Conservation (phyloP, 2,888 invertebrate genomes). For the Tetropium fuscum region DNA sequence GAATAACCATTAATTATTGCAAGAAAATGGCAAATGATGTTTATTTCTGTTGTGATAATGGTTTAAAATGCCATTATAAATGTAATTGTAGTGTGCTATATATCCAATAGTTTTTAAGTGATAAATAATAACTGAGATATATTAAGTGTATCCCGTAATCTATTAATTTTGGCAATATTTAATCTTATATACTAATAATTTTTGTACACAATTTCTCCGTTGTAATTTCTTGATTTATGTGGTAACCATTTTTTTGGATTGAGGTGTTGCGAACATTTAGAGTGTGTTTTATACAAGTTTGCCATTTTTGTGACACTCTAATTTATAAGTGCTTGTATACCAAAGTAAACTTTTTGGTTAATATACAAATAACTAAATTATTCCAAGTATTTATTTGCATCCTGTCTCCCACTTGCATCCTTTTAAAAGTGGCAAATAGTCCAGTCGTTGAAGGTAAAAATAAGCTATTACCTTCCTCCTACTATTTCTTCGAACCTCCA, state of each 20-base stretch:
- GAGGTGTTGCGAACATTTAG: constrained; percentile 43
- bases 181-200: constrained; percentile 42
- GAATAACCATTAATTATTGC: constrained; percentile 28
- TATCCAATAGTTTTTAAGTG: constrained; percentile 51
- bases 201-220: constrained; percentile 44
- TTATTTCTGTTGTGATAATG: constrained; percentile 57
- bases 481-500: no score
- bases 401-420: no score
- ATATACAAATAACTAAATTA: constrained; percentile 42
- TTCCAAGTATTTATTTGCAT: no score
- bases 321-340: constrained; percentile 55
- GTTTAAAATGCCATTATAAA: constrained; percentile 63
- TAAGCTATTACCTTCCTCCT: no score
- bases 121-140: constrained; percentile 37
- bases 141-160: constrained; percentile 42
- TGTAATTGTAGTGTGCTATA: constrained; percentile 64
- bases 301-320: constrained; percentile 47
- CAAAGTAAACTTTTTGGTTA: constrained; percentile 56
- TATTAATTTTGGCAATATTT: constrained; percentile 44
- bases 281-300: constrained; percentile 48
- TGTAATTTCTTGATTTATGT: constrained; percentile 37
- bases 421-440: no score
- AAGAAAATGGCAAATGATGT: constrained; percentile 49
- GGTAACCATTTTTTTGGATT: constrained; percentile 42
- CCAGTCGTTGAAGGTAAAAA: no score